These are phyloP conservation scores for Acronicta psi DNA, from an alignment of 2,888 invertebrate genomes.

Conservation along the genomic window DNA sequence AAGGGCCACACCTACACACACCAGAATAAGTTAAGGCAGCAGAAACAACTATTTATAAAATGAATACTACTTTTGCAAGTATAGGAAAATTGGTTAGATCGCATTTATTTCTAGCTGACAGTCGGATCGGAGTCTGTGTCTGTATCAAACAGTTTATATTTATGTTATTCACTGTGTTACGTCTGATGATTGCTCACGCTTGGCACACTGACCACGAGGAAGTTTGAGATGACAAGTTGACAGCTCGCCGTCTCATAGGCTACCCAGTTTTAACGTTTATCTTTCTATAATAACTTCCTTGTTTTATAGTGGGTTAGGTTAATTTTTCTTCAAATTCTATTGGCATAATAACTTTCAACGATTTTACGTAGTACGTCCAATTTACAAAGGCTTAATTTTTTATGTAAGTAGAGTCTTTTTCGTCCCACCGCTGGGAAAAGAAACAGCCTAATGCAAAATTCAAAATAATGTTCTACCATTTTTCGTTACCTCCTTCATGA, in stretches of 20 bases:
- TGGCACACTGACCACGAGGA: conserved; percentile 76
- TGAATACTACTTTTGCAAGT: conserved; percentile 14
- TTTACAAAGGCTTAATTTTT: too few relatives aligned
- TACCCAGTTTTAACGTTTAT: conserved; percentile 48
- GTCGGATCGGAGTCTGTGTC: conserved; percentile 33
- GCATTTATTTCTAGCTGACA: conserved; percentile 40
- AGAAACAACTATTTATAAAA: conserved; percentile 14
- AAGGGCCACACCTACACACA: too few relatives aligned
- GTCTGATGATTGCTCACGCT: conserved; percentile 71
- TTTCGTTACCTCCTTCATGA: too few relatives aligned
- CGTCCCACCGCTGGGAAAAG: too few relatives aligned
- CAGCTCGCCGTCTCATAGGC: conserved; percentile 61
- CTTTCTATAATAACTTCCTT: conserved; percentile 33
- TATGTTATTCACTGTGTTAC: conserved; percentile 63
- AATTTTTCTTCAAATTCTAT: not conserved
- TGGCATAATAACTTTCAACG: too few relatives aligned
- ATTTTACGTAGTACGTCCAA: too few relatives aligned
- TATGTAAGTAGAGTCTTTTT: too few relatives aligned
- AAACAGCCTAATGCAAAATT: too few relatives aligned
- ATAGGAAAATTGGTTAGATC: conserved; percentile 13
- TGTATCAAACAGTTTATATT: conserved; percentile 61
- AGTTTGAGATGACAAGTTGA: conserved; percentile 70
- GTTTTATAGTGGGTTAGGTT: conserved; percentile 18
- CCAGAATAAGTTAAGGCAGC: conserved; percentile 6
- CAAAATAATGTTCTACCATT: too few relatives aligned